phyloP scores from a whole-genome alignment of 2,888 invertebrate species.

The Heteromurus nitidus region DNA sequence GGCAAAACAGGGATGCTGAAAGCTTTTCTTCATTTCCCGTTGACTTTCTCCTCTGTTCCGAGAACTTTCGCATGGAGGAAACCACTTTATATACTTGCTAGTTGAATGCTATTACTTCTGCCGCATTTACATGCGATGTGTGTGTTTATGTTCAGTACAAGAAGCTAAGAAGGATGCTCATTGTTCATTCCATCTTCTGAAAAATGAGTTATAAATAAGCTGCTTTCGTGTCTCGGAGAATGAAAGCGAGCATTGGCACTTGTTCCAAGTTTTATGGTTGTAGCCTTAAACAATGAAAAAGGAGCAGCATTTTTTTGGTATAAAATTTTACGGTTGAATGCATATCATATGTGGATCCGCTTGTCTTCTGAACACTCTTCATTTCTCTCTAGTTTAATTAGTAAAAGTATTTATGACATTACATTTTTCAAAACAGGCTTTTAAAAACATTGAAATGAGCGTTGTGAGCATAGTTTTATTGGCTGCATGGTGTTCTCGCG shows the following conservation, averaged over 20 bases:
- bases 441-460: too few relatives aligned
- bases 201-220: neutral
- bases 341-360: neutral
- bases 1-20: slow-evolving; percentile 23
- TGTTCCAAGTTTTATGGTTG: slow-evolving; percentile 3
- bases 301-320: neutral
- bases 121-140: too few relatives aligned
- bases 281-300: slow-evolving; percentile 1
- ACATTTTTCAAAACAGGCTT: too few relatives aligned
- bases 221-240: slow-evolving; percentile 5
- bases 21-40: slow-evolving; percentile 56
- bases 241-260: slow-evolving; percentile 16
- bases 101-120: too few relatives aligned
- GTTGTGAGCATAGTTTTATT: too few relatives aligned
- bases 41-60: too few relatives aligned
- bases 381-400: slow-evolving; percentile 2
- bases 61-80: too few relatives aligned
- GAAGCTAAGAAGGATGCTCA: too few relatives aligned
- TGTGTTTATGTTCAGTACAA: too few relatives aligned
- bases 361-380: neutral
- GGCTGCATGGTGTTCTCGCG: too few relatives aligned
- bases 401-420: neutral
- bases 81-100: too few relatives aligned
- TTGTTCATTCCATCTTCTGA: too few relatives aligned
- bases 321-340: neutral